Evolutionary conservation across 2,888 invertebrate genomes (phyloP), one percentile per base, ranked within the genome.

Genomic region (Tetheella fluctuosa): DNA sequence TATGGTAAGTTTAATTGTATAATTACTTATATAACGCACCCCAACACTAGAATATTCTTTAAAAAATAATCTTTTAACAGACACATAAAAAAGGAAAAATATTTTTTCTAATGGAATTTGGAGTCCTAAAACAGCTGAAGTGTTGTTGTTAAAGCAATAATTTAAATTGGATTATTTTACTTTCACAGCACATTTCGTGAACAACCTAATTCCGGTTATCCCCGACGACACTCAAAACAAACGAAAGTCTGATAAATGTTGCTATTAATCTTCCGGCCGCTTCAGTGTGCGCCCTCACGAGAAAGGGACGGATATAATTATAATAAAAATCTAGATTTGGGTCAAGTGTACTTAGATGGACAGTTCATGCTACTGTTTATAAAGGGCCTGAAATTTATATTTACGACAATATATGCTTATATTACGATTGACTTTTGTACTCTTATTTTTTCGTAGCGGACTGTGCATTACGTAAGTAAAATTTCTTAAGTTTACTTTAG

Each of bases 201-300:
- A 83, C 83, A 85, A 82, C 88, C 88, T 87, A 86, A 88, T 86
- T 86, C 88, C 81, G 84, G 84, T 82, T 85, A 86, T 87, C 82
- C 83, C 77, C 84, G 83, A 83, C 83, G 86, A 85, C 88, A 86
- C 84, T 89, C 86, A 88, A 87, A 89, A 88, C 89, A 89, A 88
- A 87, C 88, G 88, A 86, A 89, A 88, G 86, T 87, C 88, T 88
- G 89, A 89, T 88, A 88, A 89, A 89, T 89, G 88, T 81, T 79
- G 77, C 85, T 79, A 89, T 88, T 88, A 86, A 89, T 89, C 88
- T 88, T 84, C 76, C 70, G 67, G 68, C 73, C 78, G 77, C 76
- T 80, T 85, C 77, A 73, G 69, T 69, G 72, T 71, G 76, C 75
- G 76, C 75, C 79, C 79, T 80, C 77, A 81, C 75, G 83, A 77